Percentiles rank a stretch among this genome's conserved stretches.
These are phyloP conservation scores for Potamarius usumacintae DNA, from an alignment of 2,113 vertebrate genomes.

Conservation along the genomic window DNA sequence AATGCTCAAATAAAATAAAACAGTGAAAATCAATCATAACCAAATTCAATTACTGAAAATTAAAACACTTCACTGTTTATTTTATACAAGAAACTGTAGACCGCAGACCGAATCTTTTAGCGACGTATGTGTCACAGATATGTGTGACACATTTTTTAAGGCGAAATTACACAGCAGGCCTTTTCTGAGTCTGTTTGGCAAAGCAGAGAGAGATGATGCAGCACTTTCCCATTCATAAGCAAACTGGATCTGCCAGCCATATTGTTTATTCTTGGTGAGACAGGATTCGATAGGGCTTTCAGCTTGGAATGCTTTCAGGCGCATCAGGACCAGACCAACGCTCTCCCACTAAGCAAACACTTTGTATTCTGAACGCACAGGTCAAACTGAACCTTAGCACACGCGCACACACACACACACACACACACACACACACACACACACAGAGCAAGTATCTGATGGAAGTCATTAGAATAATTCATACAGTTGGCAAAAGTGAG, in stretches of 20 bases:
- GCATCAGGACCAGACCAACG: slow-evolving; percentile 31
- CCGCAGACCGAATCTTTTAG: neutral
- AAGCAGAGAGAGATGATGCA: slow-evolving; percentile 46
- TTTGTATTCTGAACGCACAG: slow-evolving; percentile 26
- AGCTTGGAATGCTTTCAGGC: slow-evolving; percentile 47
- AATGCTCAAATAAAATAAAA: neutral
- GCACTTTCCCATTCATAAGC: slow-evolving; percentile 36
- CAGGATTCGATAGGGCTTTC: slow-evolving; percentile 45
- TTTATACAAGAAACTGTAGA: neutral
- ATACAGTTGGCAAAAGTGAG: neutral
- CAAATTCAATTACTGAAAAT: neutral
- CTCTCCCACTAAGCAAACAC: slow-evolving; percentile 58
- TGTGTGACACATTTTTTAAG: slow-evolving; percentile 17
- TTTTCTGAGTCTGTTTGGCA: slow-evolving; percentile 34
- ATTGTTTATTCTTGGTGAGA: slow-evolving; percentile 61
- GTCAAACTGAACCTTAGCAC: slow-evolving; percentile 21
- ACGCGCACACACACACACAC: slow-evolving; percentile 50
- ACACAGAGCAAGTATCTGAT: neutral
- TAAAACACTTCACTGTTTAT: neutral
- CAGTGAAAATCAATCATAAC: neutral
- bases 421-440: neutral
- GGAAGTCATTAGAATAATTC: neutral
- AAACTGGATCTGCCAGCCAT: slow-evolving; percentile 45
- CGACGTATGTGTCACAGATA: slow-evolving; percentile 20
- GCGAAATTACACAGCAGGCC: slow-evolving; percentile 9